These are phyloP conservation scores for Pyrocephalus nanus DNA, from an alignment of 2,797 vertebrate genomes.

Conservation along the genomic window DNA sequence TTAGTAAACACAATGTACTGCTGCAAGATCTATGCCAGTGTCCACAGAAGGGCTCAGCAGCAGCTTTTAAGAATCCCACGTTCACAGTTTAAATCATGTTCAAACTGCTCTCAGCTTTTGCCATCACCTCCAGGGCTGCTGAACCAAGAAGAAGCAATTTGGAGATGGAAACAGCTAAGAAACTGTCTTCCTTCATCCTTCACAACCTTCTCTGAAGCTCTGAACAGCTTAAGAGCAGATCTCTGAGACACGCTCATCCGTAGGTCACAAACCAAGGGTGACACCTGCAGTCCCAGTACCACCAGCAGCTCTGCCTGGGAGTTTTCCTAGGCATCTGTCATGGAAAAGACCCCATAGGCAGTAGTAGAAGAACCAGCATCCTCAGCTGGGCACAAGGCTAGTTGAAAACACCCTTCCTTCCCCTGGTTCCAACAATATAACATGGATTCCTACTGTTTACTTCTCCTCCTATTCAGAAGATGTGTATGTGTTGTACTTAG, in stretches of 20 bases:
- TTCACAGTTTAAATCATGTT: accelerated
- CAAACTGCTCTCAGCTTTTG: background rate
- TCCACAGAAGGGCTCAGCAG: background rate
- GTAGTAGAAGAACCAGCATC: background rate
- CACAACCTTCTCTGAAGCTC: background rate
- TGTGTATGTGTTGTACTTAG: background rate
- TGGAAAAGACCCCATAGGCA: accelerated
- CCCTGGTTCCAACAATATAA: background rate
- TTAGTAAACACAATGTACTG: background rate
- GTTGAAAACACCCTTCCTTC: background rate
- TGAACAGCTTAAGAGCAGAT: background rate
- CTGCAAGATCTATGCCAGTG: background rate
- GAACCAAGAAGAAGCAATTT: background rate
- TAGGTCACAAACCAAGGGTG: background rate
- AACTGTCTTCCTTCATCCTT: background rate
- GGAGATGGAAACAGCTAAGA: background rate
- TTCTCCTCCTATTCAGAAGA: background rate
- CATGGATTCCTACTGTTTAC: background rate
- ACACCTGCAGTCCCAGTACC: background rate
- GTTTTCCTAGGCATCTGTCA: background rate
- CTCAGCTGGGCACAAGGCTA: background rate
- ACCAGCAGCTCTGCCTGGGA: background rate
- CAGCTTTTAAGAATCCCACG: background rate
- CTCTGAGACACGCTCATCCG: background rate
- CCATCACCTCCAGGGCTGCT: background rate